Percentiles rank a stretch among this genome's conserved stretches.
Evolutionary conservation across 2,888 invertebrate species (phyloP).

Genomic region (Balanococcus diminutus): DNA sequence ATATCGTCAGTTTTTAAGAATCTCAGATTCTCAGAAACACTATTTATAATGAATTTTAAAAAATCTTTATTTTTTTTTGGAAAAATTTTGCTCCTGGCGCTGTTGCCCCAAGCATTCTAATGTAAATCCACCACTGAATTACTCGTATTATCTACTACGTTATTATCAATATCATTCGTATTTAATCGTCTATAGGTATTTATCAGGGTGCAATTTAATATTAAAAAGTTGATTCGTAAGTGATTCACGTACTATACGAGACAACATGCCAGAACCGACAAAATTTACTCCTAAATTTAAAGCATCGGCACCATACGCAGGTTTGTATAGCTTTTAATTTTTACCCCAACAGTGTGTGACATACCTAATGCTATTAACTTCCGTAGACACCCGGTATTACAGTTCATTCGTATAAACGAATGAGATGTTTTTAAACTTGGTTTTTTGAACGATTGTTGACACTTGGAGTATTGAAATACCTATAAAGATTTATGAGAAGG

Average conservation of each 20-base stretch:
- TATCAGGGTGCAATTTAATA: not conserved
- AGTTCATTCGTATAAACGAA: not conserved
- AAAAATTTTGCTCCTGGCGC: too few relatives aligned
- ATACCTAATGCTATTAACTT: not conserved
- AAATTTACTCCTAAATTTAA: slow-evolving; percentile 51
- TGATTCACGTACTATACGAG: not conserved
- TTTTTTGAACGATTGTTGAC: not conserved
- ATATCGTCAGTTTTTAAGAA: too few relatives aligned
- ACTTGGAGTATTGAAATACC: not conserved
- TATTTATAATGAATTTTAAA: too few relatives aligned
- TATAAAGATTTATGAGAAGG: not conserved
- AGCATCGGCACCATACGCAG: slow-evolving; percentile 48
- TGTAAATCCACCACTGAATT: too few relatives aligned
- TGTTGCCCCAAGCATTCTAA: too few relatives aligned
- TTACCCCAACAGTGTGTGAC: not conserved
- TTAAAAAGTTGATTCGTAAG: not conserved
- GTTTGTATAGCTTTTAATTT: not conserved
- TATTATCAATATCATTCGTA: not conserved
- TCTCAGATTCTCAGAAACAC: too few relatives aligned
- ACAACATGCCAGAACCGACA: slow-evolving; percentile 45
- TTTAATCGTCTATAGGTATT: not conserved
- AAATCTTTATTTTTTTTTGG: too few relatives aligned
- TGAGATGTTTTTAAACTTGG: not conserved
- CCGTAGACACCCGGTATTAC: not conserved
- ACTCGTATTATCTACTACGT: not conserved